Percentiles rank a stretch among this genome's conserved stretches.
phyloP scores from a whole-genome alignment of 2,888 invertebrate species.

The Drosophila flavopinicola region DNA sequence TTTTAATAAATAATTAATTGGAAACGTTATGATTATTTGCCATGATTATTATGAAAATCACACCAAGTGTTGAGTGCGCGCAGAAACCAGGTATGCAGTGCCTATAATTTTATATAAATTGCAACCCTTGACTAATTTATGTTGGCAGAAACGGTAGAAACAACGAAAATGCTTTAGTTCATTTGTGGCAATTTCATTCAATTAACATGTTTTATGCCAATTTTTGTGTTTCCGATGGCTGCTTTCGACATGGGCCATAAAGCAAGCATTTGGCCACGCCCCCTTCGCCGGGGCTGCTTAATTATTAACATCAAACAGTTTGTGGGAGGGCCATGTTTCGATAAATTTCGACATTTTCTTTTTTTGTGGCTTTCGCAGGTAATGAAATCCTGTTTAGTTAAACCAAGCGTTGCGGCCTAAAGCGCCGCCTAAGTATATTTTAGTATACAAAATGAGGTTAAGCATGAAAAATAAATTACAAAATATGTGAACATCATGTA shows the following conservation, averaged over 20 bases:
- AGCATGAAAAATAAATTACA: not conserved
- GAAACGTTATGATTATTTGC: not conserved
- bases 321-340: slow-evolving; percentile 21
- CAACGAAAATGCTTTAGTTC: slow-evolving; percentile 9
- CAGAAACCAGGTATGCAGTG: not conserved
- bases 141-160: slow-evolving; percentile 18
- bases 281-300: slow-evolving; percentile 22
- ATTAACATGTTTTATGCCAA: slow-evolving; percentile 35
- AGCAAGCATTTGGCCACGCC: slow-evolving; percentile 18
- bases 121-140: slow-evolving; percentile 43
- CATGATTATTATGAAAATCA: slow-evolving; percentile 7
- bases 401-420: slow-evolving; percentile 33
- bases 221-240: slow-evolving; percentile 8
- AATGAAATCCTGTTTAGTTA: slow-evolving; percentile 60
- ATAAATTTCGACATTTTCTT: slow-evolving; percentile 13
- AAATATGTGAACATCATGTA: not conserved
- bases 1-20: slow-evolving; percentile 45
- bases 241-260: slow-evolving; percentile 9
- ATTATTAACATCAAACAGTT: slow-evolving; percentile 64
- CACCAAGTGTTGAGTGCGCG: slow-evolving; percentile 1
- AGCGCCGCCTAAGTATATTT: not conserved
- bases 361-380: slow-evolving; percentile 28
- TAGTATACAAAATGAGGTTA: not conserved
- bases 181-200: slow-evolving; percentile 27
- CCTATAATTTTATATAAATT: not conserved